Base-by-base conservation (phyloP, 1,140 invertebrate species). In the Galleria mellonella region DNA sequence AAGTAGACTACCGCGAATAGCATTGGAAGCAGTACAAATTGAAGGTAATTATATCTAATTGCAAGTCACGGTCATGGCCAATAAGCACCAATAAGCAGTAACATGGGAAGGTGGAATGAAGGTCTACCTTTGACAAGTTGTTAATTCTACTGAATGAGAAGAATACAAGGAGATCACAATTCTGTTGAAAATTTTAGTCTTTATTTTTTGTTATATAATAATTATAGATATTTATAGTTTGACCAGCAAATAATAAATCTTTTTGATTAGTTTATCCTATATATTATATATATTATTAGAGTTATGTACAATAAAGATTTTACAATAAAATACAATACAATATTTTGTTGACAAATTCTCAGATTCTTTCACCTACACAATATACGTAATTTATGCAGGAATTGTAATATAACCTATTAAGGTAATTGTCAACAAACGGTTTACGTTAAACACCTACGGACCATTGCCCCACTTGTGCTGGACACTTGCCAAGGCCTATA, bases 11-110 rank as follows among this genome's bases (percentile, higher is more conserved):
- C 61, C 51, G 69, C 61, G 61, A 76, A 78, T 71, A 77, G 70
- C 72, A 79, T 76, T 72, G 55, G 60, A 62, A 68, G 67, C 62
- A 57, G 56, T 42, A 72, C 69, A 83, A 83, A 84, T 84, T 83
- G 75, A 73, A 75, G 71, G 66, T 83, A 85, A 85, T 85, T 82
- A 81, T 68, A 73, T 68, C 76, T 83, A 85, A 85, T 83, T 83
- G 74, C 59, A 31, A 72, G 62, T 61, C 78, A 85, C 55, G 82
- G 82, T 78, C 82, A 85, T 79, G 82, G 82, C 72, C 75, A 85
- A 85, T 85, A 83, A 83, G 74, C 79, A 81, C 74, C 76, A 78
- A 81, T 77, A 82, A 72, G 78, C 76, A 71, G 69, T 60, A 69
- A 68, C 57, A 72, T 72, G 66, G 51, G 69, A 78, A 78, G 72